Conservation (phyloP, 2,888 invertebrate genomes). For the Salpingus planirostris region DNA sequence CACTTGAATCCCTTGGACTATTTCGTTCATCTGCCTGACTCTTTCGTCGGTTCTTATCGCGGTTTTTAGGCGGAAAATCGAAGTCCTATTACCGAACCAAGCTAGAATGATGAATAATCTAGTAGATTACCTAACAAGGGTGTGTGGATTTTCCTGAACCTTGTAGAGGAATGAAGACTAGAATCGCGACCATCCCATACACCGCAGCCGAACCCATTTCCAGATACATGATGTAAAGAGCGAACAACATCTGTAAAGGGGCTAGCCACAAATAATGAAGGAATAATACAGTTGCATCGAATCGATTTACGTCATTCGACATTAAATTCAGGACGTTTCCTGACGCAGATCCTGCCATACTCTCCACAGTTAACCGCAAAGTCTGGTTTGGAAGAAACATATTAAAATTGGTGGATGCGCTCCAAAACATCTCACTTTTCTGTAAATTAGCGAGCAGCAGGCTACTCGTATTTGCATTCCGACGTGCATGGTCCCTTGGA, state of each 20-base stretch:
- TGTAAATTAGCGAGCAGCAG: conserved; percentile 62
- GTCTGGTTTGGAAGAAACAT: conserved; percentile 43
- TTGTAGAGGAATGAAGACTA: conserved; percentile 54
- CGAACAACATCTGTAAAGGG: conserved; percentile 54
- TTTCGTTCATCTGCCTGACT: conserved; percentile 80
- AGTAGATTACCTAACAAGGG: too few relatives aligned
- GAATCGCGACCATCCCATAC: conserved; percentile 45
- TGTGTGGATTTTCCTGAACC: too few relatives aligned
- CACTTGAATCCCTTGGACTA: conserved; percentile 79
- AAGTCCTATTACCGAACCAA: conserved; percentile 46
- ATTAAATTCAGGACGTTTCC: conserved; percentile 80
- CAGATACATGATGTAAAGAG: conserved; percentile 48
- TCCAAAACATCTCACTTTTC: conserved; percentile 53
- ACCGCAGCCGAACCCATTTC: conserved; percentile 42
- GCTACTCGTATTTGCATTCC: conserved; percentile 69
- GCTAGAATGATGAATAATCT: conserved; percentile 28
- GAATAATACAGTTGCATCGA: conserved; percentile 59
- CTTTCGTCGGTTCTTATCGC: conserved; percentile 74
- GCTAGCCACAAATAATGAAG: conserved; percentile 66
- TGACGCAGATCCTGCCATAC: conserved; percentile 58
- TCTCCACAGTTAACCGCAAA: conserved; percentile 61
- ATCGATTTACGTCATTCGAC: conserved; percentile 71
- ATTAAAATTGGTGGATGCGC: conserved; percentile 5
- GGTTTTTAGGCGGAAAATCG: conserved; percentile 48
- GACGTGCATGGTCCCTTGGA: conserved; percentile 54